Conservation (phyloP, 2,113 vertebrate species). For the Notothenia coriiceps region DNA sequence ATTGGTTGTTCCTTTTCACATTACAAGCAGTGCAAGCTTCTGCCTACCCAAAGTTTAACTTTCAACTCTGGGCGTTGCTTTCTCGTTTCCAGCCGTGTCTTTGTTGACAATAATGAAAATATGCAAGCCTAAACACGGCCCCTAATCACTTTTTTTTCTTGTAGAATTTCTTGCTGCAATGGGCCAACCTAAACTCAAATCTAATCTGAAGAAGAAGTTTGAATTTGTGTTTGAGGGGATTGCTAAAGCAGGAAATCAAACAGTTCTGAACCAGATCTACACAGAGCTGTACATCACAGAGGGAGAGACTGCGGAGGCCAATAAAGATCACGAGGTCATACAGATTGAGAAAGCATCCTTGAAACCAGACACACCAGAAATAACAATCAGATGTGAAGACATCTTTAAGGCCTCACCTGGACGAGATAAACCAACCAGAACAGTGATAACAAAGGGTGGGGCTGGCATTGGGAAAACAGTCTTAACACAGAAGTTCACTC, state of each 20-base stretch:
- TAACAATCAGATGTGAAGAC: neutral
- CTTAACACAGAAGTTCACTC: slow-evolving; percentile 39
- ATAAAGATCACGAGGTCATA: slow-evolving; percentile 58
- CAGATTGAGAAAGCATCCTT: slow-evolving; percentile 52
- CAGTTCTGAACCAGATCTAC: slow-evolving; percentile 42
- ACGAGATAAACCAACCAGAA: neutral
- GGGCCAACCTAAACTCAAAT: neutral
- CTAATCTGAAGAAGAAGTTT: slow-evolving; percentile 31
- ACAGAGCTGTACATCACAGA: slow-evolving; percentile 45
- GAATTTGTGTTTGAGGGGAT: slow-evolving; percentile 46
- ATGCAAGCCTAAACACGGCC: too few relatives aligned
- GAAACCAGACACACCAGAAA: slow-evolving; percentile 26
- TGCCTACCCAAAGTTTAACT: too few relatives aligned
- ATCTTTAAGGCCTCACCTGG: slow-evolving; percentile 24
- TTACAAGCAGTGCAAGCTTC: too few relatives aligned
- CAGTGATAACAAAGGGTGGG: slow-evolving; percentile 34
- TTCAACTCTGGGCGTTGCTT: too few relatives aligned
- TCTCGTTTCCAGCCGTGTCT: too few relatives aligned
- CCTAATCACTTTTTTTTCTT: neutral
- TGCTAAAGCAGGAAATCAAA: slow-evolving; percentile 10
- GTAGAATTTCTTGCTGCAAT: neutral
- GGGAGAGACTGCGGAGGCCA: slow-evolving; percentile 18
- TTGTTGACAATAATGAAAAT: too few relatives aligned
- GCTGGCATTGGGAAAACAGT: slow-evolving; percentile 52
- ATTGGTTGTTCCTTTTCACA: too few relatives aligned